A percentile compares a stretch with the other conserved stretches of the same genome.
phyloP scores from a whole-genome alignment of 2,888 invertebrate species.

The Parthenolecanium corni region DNA sequence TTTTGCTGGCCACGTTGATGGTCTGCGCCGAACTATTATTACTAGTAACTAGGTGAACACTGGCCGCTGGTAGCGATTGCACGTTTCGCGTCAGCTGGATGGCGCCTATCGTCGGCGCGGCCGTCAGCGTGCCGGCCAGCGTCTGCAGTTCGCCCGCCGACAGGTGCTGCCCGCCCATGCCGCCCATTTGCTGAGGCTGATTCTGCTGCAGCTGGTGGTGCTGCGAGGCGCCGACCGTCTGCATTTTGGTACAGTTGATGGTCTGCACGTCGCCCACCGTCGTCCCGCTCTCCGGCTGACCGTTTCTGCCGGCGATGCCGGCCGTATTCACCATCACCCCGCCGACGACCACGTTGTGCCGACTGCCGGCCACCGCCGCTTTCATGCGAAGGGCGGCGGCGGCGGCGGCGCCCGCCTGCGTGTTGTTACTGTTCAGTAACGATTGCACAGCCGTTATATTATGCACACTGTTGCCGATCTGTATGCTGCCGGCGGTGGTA shows the following conservation, averaged over 20 bases:
- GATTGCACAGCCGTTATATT: conserved; percentile 15
- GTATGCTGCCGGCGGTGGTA: conserved; percentile 4
- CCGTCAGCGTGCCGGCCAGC: conserved; percentile 27
- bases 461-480: conserved; percentile 16
- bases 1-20: conserved; percentile 3
- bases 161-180: conserved; percentile 2
- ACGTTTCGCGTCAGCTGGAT: conserved; percentile 21
- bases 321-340: conserved; percentile 1
- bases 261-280: not conserved
- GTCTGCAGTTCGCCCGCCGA: conserved; percentile 29
- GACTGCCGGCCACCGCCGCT: not conserved
- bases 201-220: not conserved
- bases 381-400: conserved; percentile 7
- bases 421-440: conserved; percentile 8
- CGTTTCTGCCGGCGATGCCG: not conserved
- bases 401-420: not conserved
- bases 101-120: conserved; percentile 26
- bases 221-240: conserved; percentile 1
- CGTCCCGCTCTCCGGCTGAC: not conserved
- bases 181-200: not conserved
- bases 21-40: conserved; percentile 5
- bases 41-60: conserved; percentile 21
- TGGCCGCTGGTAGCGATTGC: conserved; percentile 20
- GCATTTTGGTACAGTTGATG: conserved; percentile 19
- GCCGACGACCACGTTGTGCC: conserved; percentile 12